Percentiles rank a stretch among this genome's conserved stretches.
Evolutionary conservation across 2,113 vertebrate species (phyloP).

Genomic region (Tichodroma muraria): DNA sequence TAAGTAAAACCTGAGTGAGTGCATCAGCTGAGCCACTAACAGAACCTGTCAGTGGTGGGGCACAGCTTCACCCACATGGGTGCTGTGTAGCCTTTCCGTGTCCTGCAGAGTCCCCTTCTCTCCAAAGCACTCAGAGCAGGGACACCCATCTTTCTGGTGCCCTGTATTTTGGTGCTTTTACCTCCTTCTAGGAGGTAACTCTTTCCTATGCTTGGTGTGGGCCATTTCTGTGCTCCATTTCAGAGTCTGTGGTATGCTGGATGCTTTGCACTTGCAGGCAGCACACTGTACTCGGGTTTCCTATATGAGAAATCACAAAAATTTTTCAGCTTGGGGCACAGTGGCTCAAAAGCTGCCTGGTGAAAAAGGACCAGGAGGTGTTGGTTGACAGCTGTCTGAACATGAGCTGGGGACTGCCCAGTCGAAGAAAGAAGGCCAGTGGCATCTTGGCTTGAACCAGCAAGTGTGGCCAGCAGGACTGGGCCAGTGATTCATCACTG

Average conservation of each 20-base stretch:
- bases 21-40: not conserved
- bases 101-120: not conserved
- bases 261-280: not conserved
- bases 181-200: not conserved
- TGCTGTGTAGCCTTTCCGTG: not conserved
- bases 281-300: accelerated
- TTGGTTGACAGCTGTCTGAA: not conserved
- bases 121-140: not conserved
- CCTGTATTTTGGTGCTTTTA: not conserved
- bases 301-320: not conserved
- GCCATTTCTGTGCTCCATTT: not conserved
- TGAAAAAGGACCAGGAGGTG: not conserved
- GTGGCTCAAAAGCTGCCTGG: not conserved
- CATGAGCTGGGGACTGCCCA: not conserved
- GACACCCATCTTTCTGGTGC: not conserved
- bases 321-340: not conserved
- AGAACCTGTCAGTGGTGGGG: not conserved
- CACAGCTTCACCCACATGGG: not conserved
- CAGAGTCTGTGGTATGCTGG: not conserved
- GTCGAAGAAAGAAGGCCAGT: not conserved
- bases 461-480: not conserved
- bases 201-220: not conserved
- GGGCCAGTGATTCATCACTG: not conserved
- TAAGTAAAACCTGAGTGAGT: conserved; percentile 7
- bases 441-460: not conserved